Percentiles rank a stretch among this genome's conserved stretches.
These are phyloP conservation scores for Myiotriccus ornatus DNA, from an alignment of 2,797 vertebrate genomes.

Conservation along the genomic window DNA sequence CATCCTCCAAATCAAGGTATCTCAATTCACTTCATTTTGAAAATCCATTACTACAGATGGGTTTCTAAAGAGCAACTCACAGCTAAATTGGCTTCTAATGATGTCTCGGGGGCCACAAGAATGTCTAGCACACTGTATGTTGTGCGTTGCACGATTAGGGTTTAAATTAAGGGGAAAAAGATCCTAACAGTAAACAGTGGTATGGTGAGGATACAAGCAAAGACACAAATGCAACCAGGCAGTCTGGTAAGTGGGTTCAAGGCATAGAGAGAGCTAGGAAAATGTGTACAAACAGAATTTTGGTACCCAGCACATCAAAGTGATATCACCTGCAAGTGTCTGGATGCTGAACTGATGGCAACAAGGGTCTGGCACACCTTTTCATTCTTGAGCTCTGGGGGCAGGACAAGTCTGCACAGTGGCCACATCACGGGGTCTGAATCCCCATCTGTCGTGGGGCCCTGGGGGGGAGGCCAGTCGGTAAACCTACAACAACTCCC, in stretches of 20 bases:
- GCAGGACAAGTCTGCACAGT: neutral
- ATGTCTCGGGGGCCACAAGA: neutral
- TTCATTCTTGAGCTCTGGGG: neutral
- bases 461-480: no score
- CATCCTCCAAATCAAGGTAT: neutral
- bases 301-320: neutral
- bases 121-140: neutral
- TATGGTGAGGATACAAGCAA: neutral
- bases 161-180: neutral
- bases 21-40: neutral
- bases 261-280: neutral
- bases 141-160: neutral
- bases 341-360: neutral
- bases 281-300: neutral
- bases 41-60: neutral
- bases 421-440: neutral
- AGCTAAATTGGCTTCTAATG: neutral
- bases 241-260: neutral
- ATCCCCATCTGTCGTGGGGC: neutral
- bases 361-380: neutral
- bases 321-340: neutral
- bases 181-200: neutral
- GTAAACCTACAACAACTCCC: no score
- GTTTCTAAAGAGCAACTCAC: neutral
- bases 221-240: neutral